Percentiles rank a stretch among this genome's conserved stretches.
phyloP scores from a whole-genome alignment of 1,140 invertebrate species.

The Bombus ignitus region DNA sequence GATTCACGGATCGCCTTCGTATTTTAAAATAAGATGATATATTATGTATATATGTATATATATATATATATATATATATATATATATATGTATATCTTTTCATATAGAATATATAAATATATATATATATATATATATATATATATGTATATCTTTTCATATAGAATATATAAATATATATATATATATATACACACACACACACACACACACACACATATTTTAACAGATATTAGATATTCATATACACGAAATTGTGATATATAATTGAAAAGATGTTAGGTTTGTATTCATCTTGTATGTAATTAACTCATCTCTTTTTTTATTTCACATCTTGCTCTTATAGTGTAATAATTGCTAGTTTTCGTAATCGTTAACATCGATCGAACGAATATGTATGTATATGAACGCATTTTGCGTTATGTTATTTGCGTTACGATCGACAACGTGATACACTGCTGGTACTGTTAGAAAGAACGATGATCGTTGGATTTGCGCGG shows the following conservation, averaged over 20 bases:
- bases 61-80: background rate
- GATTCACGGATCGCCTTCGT: conserved; percentile 57
- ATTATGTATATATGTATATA: background rate
- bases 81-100: too few species aligned
- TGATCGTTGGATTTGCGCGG: background rate
- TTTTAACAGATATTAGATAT: conserved; percentile 56
- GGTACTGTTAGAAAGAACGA: background rate
- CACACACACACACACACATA: background rate
- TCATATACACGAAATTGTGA: conserved; percentile 61
- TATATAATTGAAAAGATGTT: conserved; percentile 25
- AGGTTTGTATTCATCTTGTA: background rate
- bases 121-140: background rate
- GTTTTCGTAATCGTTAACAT: background rate
- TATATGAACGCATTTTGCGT: background rate
- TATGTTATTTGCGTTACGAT: background rate
- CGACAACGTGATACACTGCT: background rate
- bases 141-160: too few species aligned
- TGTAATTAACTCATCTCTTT: background rate
- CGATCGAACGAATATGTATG: background rate
- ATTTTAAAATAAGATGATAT: conserved; percentile 43
- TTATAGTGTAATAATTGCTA: background rate
- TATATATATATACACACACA: background rate
- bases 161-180: background rate
- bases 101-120: conserved; percentile 1
- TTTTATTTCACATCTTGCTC: background rate